Conservation (phyloP, 2,113 vertebrate species). For the Anoura caudifer region DNA sequence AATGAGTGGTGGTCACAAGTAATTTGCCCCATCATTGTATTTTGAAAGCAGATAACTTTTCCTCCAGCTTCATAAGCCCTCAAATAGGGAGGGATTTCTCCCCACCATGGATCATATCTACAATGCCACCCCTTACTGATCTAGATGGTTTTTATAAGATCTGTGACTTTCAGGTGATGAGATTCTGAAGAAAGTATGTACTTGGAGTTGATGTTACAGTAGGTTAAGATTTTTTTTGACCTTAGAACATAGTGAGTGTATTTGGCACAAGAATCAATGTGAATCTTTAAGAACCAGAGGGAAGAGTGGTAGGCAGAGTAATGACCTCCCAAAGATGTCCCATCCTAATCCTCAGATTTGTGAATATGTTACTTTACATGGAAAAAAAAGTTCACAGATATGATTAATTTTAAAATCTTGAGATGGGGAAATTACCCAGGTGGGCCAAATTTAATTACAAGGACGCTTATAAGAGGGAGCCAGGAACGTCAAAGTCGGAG, state of each 20-base stretch:
- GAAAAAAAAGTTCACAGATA: not conserved
- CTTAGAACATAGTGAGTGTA: not conserved
- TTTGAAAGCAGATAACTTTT: not conserved
- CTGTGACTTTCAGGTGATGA: not conserved
- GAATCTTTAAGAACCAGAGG: not conserved
- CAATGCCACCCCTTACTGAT: not conserved
- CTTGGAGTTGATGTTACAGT: not conserved
- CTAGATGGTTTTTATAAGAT: not conserved
- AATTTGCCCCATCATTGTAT: not conserved
- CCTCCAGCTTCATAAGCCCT: not conserved
- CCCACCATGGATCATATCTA: not conserved
- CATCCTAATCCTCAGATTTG: not conserved
- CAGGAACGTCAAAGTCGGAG: not conserved
- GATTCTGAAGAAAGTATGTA: not conserved
- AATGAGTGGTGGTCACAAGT: conserved; percentile 66
- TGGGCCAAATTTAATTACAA: not conserved
- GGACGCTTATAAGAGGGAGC: not conserved
- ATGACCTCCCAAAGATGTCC: not conserved
- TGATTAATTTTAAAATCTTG: not conserved
- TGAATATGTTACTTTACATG: not conserved
- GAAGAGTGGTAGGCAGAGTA: not conserved
- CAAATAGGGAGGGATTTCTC: not conserved
- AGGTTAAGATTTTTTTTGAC: not conserved
- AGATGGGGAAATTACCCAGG: not conserved
- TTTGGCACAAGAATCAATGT: not conserved